Conservation (phyloP, 2,797 vertebrate species). For the Manis javanica region DNA sequence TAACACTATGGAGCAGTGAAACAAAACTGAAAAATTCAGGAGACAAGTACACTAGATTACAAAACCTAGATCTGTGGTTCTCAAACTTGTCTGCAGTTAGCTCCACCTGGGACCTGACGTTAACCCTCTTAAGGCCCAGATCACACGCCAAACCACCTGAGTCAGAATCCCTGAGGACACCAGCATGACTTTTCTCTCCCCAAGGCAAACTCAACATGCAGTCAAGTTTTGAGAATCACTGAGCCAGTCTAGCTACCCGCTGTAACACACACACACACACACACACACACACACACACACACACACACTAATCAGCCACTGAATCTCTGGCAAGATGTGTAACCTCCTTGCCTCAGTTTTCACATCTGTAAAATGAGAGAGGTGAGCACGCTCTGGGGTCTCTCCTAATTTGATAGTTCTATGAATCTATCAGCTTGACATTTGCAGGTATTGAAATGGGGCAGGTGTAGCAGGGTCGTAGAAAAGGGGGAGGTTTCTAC, state of each 20-base stretch:
- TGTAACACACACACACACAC: too few species aligned
- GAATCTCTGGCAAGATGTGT: not conserved
- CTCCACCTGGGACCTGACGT: not conserved
- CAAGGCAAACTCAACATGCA: not conserved
- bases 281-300: too few species aligned
- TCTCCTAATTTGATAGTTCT: not conserved
- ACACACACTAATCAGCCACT: not conserved
- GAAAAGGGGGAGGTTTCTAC: conserved; percentile 10
- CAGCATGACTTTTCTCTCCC: not conserved
- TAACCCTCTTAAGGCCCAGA: not conserved
- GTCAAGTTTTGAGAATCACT: not conserved
- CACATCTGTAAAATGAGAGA: not conserved
- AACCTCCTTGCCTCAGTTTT: not conserved
- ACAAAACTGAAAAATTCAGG: not conserved
- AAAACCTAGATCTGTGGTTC: not conserved
- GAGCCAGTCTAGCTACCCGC: not conserved
- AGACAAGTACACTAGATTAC: not conserved
- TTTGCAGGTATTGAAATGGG: not conserved
- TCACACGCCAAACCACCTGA: not conserved
- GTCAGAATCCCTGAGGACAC: not conserved
- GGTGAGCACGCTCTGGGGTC: not conserved
- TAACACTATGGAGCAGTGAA: not conserved
- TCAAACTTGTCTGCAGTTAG: not conserved
- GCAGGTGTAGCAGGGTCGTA: conserved; percentile 38
- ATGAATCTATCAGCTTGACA: not conserved